These are phyloP conservation scores for Perdita meconis DNA, from an alignment of 2,888 invertebrate genomes.

Conservation along the genomic window DNA sequence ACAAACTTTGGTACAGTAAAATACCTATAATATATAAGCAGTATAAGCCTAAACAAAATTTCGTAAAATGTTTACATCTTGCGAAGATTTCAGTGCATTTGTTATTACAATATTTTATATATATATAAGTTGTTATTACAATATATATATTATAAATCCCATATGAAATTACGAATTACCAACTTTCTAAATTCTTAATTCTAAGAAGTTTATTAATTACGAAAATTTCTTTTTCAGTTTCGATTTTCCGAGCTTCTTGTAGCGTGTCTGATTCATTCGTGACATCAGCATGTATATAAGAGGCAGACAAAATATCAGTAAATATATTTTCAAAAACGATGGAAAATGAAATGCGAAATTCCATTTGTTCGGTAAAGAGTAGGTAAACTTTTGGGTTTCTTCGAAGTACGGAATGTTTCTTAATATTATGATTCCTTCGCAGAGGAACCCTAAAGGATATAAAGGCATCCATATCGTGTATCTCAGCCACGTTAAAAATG, in stretches of 20 bases:
- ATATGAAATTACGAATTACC: too few relatives aligned
- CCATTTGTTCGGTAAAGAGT: constrained; percentile 92
- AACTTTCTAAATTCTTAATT: constrained; percentile 3
- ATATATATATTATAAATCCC: too few relatives aligned
- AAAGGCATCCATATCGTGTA: constrained; percentile 97
- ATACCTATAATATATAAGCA: too few relatives aligned
- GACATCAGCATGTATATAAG: constrained; percentile 92
- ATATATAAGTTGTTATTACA: too few relatives aligned
- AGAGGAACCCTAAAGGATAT: constrained; percentile 95
- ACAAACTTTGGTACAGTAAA: too few relatives aligned
- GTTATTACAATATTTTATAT: too few relatives aligned
- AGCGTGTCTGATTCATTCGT: constrained; percentile 92
- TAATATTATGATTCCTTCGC: constrained; percentile 93
- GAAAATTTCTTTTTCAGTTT: constrained; percentile 72
- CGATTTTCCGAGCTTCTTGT: constrained; percentile 86
- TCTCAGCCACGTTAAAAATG: constrained; percentile 94
- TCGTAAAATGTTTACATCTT: too few relatives aligned
- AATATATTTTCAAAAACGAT: constrained; percentile 90
- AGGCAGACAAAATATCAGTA: constrained; percentile 91
- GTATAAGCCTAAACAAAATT: too few relatives aligned
- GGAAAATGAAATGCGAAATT: constrained; percentile 96
- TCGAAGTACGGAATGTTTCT: constrained; percentile 96
- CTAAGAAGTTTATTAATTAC: constrained; percentile 45
- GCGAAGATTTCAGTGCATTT: too few relatives aligned
- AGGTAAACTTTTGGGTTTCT: constrained; percentile 90